Percentiles rank a stretch among this genome's conserved stretches.
Evolutionary conservation across 92 coral and sea anemone species (phyloP).

Genomic region (Porites evermanni): DNA sequence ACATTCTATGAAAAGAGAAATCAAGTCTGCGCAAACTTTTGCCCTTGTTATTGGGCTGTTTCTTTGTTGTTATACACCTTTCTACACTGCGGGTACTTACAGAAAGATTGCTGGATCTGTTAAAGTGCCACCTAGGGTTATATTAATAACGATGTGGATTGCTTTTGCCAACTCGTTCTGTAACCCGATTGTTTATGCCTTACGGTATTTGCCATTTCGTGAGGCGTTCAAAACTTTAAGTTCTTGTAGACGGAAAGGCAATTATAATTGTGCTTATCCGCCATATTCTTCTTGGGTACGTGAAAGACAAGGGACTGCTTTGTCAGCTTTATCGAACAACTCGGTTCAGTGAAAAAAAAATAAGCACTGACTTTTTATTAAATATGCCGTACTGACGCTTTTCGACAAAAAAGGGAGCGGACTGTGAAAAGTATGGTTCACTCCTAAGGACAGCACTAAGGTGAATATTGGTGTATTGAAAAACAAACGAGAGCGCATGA

Average conservation of each 20-base stretch:
- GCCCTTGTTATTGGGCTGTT: constrained; percentile 85
- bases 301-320: background rate
- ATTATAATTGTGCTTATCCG: background rate
- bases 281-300: background rate
- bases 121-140: constrained; percentile 54
- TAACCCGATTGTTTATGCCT: constrained; percentile 87
- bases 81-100: constrained; percentile 81
- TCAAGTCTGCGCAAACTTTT: constrained; percentile 84
- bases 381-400: too few species aligned
- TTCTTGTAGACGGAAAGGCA: background rate
- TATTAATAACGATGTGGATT: constrained; percentile 79
- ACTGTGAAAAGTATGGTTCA: too few species aligned
- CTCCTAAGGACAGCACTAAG: too few species aligned
- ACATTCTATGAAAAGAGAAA: constrained; percentile 70
- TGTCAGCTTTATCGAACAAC: background rate
- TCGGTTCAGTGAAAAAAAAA: background rate
- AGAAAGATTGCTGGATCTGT: constrained; percentile 71
- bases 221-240: constrained; percentile 80
- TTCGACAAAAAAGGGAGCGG: too few species aligned
- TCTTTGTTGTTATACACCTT: constrained; percentile 87
- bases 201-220: constrained; percentile 83
- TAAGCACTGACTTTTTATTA: too few species aligned
- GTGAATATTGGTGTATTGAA: too few species aligned
- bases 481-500: too few species aligned
- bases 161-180: constrained; percentile 89